Percentiles rank a stretch among this genome's conserved stretches.
Conservation (phyloP, 1,140 invertebrate genomes). For the Nebria ingens region DNA sequence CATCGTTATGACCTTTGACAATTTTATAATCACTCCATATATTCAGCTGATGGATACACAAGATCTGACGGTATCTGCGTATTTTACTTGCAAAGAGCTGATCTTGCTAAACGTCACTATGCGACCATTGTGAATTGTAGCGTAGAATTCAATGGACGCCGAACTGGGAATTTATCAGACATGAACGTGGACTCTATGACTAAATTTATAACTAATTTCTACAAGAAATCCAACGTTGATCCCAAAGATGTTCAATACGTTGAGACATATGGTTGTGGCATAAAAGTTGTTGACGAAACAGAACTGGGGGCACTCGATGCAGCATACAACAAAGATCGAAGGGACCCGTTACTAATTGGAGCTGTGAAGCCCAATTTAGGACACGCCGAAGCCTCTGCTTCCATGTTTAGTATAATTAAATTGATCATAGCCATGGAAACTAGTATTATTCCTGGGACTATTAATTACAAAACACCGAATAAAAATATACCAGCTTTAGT, state of each 20-base stretch:
- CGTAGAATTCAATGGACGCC: slow-evolving; percentile 52
- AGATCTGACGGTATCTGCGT: slow-evolving; percentile 67
- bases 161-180: slow-evolving; percentile 41
- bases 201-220: slow-evolving; percentile 44
- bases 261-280: slow-evolving; percentile 56
- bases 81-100: slow-evolving; percentile 70
- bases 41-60: slow-evolving; percentile 65
- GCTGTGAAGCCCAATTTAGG: slow-evolving; percentile 71
- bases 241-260: slow-evolving; percentile 55
- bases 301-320: slow-evolving; percentile 40
- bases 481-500: slow-evolving; percentile 54
- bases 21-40: too few relatives aligned
- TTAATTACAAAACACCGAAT: slow-evolving; percentile 57
- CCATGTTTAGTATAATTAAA: slow-evolving; percentile 36
- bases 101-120: slow-evolving; percentile 67
- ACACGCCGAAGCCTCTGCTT: slow-evolving; percentile 59
- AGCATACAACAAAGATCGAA: slow-evolving; percentile 38
- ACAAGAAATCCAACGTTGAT: slow-evolving; percentile 48
- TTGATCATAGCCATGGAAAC: slow-evolving; percentile 59
- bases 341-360: slow-evolving; percentile 54
- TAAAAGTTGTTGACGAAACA: slow-evolving; percentile 28
- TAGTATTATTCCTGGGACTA: slow-evolving; percentile 56
- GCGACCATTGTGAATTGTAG: slow-evolving; percentile 48
- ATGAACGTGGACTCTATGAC: slow-evolving; percentile 40
- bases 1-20: too few relatives aligned